Base-by-base conservation (phyloP, 2,797 vertebrate genomes). In the Geotrypetes seraphini region DNA sequence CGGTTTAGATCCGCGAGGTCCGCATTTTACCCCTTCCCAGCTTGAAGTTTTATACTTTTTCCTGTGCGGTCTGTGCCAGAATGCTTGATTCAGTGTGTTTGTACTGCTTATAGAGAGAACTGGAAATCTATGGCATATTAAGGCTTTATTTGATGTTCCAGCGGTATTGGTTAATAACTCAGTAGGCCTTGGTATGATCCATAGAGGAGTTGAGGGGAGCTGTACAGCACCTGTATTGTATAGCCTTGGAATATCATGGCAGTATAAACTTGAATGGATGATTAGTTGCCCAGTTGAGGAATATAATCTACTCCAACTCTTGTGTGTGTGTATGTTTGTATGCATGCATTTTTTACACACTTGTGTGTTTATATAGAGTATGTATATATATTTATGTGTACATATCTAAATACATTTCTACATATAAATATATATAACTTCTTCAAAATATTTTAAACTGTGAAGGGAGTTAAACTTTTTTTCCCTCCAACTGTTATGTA, bases 361-460 rank as follows among this genome's bases (percentile, higher is more conserved):
- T 67, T 51, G 44, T 61, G 56, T 44, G 16, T 28, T 16, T 26
- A 22, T 26, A 25, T 19, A 19, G 34, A n/a, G 17, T 65, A 47
- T 63, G 50, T 24, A 41, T 67, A 55, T 8, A 50, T 59, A 63
- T 62, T 66, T 76, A 62, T 69, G 65, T 82, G 74, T 78, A 76
- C 68, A 67, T 74, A 69, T 69, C 53, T 61, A 68, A 68, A 65
- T 62, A 78, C 61, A 57, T 66, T 63, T 63, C 74, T 65, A 75
- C 63, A 75, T 66, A 74, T 53, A 55, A 52, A 68, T 65, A 53
- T 62, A 71, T 68, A 63, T 48, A 52, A 68, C 70, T 71, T 75
- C 73, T 78, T 83, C 73, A 69, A 75, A 85, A 78, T 84, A 85
- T 85, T 84, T 85, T 85, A 75, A 82, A 65, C 69, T 81, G 79